Base-by-base conservation (phyloP, 2,888 invertebrate species). In the Papilio elwesi region DNA sequence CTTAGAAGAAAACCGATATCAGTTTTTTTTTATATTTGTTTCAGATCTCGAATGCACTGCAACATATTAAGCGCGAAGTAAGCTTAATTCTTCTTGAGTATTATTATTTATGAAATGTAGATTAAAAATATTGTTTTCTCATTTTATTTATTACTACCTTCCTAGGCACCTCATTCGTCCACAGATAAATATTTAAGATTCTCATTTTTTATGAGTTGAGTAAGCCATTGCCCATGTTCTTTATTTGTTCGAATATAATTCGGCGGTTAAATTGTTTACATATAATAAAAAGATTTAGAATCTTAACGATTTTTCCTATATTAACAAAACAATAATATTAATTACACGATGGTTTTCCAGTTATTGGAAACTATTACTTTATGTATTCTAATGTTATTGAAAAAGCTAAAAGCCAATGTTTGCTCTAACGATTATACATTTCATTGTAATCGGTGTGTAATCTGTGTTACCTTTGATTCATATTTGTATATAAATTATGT, bases 21-120 rank as follows among this genome's bases (percentile, higher is more conserved):
- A 11, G 13, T 13, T 52, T 51, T 52, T 51, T 67, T 48, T 72
- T 70, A 59, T 68, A 69, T 71, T 77, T 80, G 75, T 84, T 83
- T 63, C 84, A 84, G 83, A 79, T 79, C 64, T 69, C 76, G 63
- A 72, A 76, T 66, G 73, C 75, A 76, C 75, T 76, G 73, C 77
- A 78, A 77, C 76, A 80, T 79, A 66, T 48, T 82, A 80, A 78
- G 74, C 70, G 49, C 78, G 80, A 74, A 65, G 52, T 78, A 80
- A 78, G 74, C 47, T 26, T 71, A 75, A 77, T 74, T 59, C 66
- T 63, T 74, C 71, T 77, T 77, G 76, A 77, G 75, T 79, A 81
- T 76, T 80, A 81, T 78, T 78, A 77, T 77, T 76, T 76, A 74
- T 74, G 62, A 55, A 70, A 63, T 7, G 43, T 73, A 69, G 62